Evolutionary conservation across 2,113 vertebrate species (phyloP).

Genomic region (Elgaria multicarinata): DNA sequence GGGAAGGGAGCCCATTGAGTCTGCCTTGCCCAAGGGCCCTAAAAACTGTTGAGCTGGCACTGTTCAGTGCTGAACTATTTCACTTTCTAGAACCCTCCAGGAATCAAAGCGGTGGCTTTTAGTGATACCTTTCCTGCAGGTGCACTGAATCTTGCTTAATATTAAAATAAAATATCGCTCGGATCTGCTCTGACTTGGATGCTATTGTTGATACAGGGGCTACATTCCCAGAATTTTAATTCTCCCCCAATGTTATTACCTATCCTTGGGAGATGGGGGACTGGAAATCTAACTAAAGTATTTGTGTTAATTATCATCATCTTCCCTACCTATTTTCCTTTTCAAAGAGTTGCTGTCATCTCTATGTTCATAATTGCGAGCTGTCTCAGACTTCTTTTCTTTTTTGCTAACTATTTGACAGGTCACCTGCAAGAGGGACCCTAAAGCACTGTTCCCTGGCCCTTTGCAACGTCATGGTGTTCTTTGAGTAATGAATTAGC

Average conservation of each 20-base stretch:
- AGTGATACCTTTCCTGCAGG: neutral
- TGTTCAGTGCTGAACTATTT: neutral
- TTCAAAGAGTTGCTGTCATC: neutral
- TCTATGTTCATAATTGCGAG: neutral
- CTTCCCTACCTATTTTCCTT: neutral
- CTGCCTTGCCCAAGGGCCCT: no score
- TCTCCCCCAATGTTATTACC: no score
- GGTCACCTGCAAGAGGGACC: constrained; percentile 28
- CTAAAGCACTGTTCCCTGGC: constrained; percentile 28
- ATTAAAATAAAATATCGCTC: no score
- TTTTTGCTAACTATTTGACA: constrained; percentile 43
- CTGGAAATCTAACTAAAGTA: neutral
- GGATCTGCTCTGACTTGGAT: no score
- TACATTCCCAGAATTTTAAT: no score
- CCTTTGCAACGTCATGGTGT: constrained; percentile 40
- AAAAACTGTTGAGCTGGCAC: no score
- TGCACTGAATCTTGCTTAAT: neutral
- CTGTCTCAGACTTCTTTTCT: constrained; percentile 22
- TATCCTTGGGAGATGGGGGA: neutral
- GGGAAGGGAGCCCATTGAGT: no score
- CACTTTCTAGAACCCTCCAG: neutral
- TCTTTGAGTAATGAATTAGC: constrained; percentile 72
- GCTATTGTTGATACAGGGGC: no score
- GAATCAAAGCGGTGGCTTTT: neutral
- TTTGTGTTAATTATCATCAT: constrained; percentile 28